Percentiles rank a stretch among this genome's conserved stretches.
Conservation (phyloP, 2,113 vertebrate genomes). For the Turdus rufiventris region DNA sequence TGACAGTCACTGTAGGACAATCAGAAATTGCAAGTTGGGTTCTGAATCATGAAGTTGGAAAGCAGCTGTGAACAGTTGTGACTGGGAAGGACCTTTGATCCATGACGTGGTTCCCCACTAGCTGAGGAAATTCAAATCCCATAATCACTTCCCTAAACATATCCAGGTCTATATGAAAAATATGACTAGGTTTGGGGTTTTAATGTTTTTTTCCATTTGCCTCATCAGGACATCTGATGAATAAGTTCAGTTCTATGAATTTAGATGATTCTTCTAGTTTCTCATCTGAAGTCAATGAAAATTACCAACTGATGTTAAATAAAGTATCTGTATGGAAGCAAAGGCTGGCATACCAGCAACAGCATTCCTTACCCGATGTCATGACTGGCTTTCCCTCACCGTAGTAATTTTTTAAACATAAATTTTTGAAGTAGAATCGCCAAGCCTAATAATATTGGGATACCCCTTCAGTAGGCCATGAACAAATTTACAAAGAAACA, state of each 20-base stretch:
- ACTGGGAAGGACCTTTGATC: not conserved
- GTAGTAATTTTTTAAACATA: not conserved
- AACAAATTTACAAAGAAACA: not conserved
- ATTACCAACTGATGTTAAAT: not conserved
- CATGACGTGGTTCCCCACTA: not conserved
- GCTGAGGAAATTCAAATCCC: not conserved
- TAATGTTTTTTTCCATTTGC: not conserved
- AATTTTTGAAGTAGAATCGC: not conserved
- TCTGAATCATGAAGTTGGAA: not conserved
- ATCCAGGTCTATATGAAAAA: not conserved
- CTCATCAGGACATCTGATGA: not conserved
- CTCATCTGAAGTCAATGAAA: not conserved
- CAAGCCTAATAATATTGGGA: not conserved
- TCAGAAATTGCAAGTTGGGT: not conserved
- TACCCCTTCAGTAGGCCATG: not conserved
- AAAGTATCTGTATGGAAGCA: not conserved
- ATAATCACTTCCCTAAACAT: not conserved
- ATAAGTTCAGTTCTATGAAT: not conserved
- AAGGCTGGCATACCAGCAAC: not conserved
- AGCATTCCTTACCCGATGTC: not conserved
- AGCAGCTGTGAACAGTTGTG: not conserved
- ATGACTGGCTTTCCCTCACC: not conserved
- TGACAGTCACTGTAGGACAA: not conserved
- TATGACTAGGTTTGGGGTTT: accelerated
- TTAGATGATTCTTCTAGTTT: not conserved